Conservation (phyloP, 2,113 vertebrate genomes). For the Carollia perspicillata region DNA sequence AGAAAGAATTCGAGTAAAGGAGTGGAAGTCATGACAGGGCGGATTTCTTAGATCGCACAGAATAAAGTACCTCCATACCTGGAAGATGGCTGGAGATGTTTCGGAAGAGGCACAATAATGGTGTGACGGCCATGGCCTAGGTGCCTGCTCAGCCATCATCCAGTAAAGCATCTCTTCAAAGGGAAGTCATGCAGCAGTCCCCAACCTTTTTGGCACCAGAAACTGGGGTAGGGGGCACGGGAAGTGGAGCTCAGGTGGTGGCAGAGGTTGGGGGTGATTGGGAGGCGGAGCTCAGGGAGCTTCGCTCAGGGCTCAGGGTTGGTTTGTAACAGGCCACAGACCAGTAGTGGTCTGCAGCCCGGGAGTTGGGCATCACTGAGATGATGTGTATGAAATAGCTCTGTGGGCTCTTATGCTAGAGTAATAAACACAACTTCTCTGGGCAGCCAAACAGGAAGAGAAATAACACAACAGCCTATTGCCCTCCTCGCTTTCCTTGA, state of each 20-base stretch:
- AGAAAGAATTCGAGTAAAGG: not conserved
- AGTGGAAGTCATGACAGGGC: not conserved
- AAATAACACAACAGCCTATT: not conserved
- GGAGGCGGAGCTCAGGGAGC: too few relatives aligned
- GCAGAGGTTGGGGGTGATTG: too few relatives aligned
- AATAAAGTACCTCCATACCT: not conserved
- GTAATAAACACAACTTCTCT: not conserved
- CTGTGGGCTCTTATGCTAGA: not conserved
- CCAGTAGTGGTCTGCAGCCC: too few relatives aligned
- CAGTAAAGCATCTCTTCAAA: not conserved
- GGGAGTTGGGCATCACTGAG: not conserved
- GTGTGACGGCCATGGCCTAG: not conserved
- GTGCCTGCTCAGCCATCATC: not conserved
- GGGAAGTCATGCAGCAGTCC: not conserved
- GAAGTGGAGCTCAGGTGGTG: too few relatives aligned
- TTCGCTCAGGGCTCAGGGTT: too few relatives aligned
- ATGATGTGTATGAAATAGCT: not conserved
- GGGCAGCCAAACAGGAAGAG: not conserved
- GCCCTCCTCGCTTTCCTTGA: not conserved
- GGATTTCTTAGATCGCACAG: not conserved
- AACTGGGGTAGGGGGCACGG: too few relatives aligned
- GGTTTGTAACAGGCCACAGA: too few relatives aligned
- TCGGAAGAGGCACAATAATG: not conserved
- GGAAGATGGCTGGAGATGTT: not conserved
- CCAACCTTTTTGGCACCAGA: too few relatives aligned